These are phyloP conservation scores for Oscheius sp. DNA, from an alignment of 2,888 invertebrate species.

Conservation along the genomic window DNA sequence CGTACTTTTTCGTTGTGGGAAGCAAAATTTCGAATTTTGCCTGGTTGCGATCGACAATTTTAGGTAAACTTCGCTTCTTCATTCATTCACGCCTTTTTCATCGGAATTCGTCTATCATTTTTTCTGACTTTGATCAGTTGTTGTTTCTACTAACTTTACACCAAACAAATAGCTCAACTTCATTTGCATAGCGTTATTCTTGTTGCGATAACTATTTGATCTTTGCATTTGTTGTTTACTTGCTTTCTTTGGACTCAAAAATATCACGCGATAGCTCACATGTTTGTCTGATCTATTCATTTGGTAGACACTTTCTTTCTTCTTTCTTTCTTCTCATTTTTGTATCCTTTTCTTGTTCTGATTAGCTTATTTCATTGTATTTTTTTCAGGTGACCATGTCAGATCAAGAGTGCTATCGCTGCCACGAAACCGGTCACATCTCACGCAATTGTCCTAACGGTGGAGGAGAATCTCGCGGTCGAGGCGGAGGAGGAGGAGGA, in stretches of 20 bases:
- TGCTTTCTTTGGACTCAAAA: not conserved
- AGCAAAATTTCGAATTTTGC: too few relatives aligned
- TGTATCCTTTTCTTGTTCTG: not conserved
- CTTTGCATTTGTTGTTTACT: too few relatives aligned
- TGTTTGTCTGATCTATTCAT: not conserved
- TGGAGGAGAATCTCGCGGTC: conserved; percentile 33
- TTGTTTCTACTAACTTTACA: too few relatives aligned
- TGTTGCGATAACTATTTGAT: not conserved
- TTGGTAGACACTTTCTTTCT: not conserved
- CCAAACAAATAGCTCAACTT: not conserved
- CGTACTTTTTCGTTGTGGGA: too few relatives aligned
- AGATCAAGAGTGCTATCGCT: conserved; percentile 64
- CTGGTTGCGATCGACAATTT: too few relatives aligned
- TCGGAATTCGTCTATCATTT: too few relatives aligned
- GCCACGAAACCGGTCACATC: conserved; percentile 68
- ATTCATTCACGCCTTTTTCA: too few relatives aligned
- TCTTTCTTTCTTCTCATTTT: not conserved
- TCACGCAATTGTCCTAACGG: conserved; percentile 60
- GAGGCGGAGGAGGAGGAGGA: conserved; percentile 48
- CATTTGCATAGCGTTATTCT: not conserved
- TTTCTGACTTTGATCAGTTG: too few relatives aligned
- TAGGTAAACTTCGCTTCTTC: too few relatives aligned
- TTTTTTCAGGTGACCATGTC: conserved; percentile 41
- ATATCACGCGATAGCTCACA: not conserved
- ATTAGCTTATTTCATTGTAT: too few relatives aligned